These are phyloP conservation scores for Erebia palarica DNA, from an alignment of 2,888 invertebrate genomes.

Conservation along the genomic window DNA sequence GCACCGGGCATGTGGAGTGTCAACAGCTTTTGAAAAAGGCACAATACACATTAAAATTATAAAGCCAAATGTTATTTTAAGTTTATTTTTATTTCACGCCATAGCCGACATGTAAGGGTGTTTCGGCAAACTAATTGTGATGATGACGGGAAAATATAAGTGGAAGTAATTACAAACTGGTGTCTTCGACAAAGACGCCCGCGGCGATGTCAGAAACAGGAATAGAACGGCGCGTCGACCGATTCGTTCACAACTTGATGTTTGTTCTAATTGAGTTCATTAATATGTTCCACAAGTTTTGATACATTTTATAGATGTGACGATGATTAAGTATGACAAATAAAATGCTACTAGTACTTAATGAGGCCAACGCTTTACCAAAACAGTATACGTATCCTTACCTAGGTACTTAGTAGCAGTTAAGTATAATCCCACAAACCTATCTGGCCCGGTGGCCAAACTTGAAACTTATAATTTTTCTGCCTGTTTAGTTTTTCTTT, in stretches of 20 bases:
- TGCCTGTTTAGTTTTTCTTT: too few relatives aligned
- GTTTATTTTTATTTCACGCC: conserved; percentile 46
- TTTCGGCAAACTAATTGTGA: conserved; percentile 51
- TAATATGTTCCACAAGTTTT: conserved; percentile 14
- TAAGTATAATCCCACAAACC: too few relatives aligned
- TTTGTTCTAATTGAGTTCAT: conserved; percentile 41
- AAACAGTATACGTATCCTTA: too few relatives aligned
- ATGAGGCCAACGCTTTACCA: too few relatives aligned
- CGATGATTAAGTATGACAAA: not conserved
- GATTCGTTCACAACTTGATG: conserved; percentile 44
- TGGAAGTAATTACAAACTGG: conserved; percentile 71
- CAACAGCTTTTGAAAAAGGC: conserved; percentile 9
- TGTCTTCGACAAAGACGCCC: conserved; percentile 69
- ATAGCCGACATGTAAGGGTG: conserved; percentile 44
- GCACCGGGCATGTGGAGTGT: conserved; percentile 1
- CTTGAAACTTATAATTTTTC: too few relatives aligned
- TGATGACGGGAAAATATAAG: conserved; percentile 62
- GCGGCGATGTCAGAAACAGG: conserved; percentile 70
- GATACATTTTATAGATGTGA: conserved; percentile 4
- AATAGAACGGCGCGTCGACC: conserved; percentile 67
- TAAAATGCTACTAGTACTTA: too few relatives aligned
- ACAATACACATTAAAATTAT: not conserved
- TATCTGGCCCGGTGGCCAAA: too few relatives aligned
- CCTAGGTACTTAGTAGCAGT: too few relatives aligned
- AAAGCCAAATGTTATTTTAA: conserved; percentile 26